Percentiles rank a stretch among this genome's conserved stretches.
These are phyloP conservation scores for Drosophila bipectinata DNA, from an alignment of 1,140 invertebrate species.

Conservation along the genomic window DNA sequence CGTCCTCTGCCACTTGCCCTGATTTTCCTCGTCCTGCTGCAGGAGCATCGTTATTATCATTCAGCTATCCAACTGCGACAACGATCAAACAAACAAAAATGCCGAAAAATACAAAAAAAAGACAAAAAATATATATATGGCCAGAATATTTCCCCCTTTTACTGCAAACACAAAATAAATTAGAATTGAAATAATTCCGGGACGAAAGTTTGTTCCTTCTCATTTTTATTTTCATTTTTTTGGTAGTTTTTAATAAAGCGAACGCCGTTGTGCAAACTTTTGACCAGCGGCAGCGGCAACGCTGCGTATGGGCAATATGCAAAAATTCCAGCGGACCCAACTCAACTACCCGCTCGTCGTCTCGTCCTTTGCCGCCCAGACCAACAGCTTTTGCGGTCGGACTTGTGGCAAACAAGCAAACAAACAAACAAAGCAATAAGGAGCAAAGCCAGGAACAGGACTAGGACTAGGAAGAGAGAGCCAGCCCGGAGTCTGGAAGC, in stretches of 20 bases:
- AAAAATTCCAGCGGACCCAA: constrained; percentile 66
- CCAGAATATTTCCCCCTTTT: constrained; percentile 62
- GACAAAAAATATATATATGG: neutral
- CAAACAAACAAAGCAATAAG: constrained; percentile 79
- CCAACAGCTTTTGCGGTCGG: constrained; percentile 73
- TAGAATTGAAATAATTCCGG: constrained; percentile 81
- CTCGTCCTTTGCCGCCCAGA: neutral
- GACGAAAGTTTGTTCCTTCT: constrained; percentile 58
- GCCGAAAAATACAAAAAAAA: constrained; percentile 34
- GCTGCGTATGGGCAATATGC: constrained; percentile 79
- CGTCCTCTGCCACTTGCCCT: neutral
- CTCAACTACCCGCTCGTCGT: constrained; percentile 6
- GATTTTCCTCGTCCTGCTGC: constrained; percentile 9
- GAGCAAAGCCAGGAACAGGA: constrained; percentile 44
- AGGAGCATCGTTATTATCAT: constrained; percentile 69
- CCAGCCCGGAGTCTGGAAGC: constrained; percentile 5
- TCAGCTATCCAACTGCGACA: constrained; percentile 75
- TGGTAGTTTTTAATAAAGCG: constrained; percentile 81
- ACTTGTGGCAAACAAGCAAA: constrained; percentile 71
- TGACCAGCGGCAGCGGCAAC: constrained; percentile 69
- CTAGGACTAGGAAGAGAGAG: neutral
- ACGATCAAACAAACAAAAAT: constrained; percentile 67
- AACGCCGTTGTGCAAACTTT: constrained; percentile 73
- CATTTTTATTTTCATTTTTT: constrained; percentile 51
- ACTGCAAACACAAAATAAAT: constrained; percentile 76